These are phyloP conservation scores for Gnatocerus cornutus DNA, from an alignment of 2,888 invertebrate genomes.

Conservation along the genomic window DNA sequence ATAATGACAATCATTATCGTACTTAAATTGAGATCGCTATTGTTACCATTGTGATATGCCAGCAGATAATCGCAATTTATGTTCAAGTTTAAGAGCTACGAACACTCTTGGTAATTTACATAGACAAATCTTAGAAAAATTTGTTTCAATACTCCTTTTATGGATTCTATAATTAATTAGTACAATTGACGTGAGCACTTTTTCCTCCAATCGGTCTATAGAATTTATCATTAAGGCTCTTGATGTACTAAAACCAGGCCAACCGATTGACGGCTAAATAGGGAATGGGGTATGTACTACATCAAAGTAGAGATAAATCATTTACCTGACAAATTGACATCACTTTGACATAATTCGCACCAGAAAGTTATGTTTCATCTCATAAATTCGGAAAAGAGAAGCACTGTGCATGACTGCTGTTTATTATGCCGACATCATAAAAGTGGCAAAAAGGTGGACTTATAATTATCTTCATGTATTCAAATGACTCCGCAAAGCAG, in stretches of 20 bases:
- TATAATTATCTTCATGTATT: slow-evolving; percentile 2
- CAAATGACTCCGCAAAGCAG: background rate
- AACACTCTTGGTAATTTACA: too few relatives aligned
- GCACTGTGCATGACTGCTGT: background rate
- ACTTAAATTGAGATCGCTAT: too few relatives aligned
- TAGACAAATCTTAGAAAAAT: too few relatives aligned
- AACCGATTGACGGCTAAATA: slow-evolving; percentile 6
- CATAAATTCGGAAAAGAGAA: slow-evolving; percentile 11
- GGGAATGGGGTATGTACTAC: slow-evolving; percentile 3
- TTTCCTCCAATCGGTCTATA: too few relatives aligned
- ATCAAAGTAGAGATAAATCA: slow-evolving; percentile 21
- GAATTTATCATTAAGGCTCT: background rate
- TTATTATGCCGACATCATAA: slow-evolving; percentile 7
- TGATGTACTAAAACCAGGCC: slow-evolving; percentile 8
- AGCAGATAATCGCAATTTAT: too few relatives aligned
- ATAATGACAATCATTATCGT: too few relatives aligned
- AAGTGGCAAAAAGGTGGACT: background rate
- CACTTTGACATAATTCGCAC: slow-evolving; percentile 12
- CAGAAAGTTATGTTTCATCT: slow-evolving; percentile 11
- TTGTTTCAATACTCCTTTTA: too few relatives aligned
- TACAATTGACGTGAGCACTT: too few relatives aligned
- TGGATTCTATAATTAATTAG: too few relatives aligned
- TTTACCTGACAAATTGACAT: slow-evolving; percentile 20
- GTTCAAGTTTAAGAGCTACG: too few relatives aligned
- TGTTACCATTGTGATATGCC: too few relatives aligned